A percentile compares a stretch with the other conserved stretches of the same genome.
Evolutionary conservation across 1,140 invertebrate genomes (phyloP).

Genomic region (Callitettix versicolor): DNA sequence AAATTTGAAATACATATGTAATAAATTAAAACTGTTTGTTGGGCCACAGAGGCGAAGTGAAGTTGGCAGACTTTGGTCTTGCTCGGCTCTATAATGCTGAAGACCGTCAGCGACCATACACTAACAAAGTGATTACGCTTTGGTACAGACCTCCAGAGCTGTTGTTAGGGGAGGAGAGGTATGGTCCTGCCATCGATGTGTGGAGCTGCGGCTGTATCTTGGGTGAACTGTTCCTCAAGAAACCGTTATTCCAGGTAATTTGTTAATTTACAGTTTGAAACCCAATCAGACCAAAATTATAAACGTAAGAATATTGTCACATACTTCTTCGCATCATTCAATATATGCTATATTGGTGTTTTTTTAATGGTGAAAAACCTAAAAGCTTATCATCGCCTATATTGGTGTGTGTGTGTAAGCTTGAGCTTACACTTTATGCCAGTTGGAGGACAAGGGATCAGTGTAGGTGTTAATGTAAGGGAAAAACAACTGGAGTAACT

Average conservation of each 20-base stretch:
- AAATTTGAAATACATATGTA: no score
- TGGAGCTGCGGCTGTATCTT: conserved; percentile 99
- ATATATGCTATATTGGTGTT: no score
- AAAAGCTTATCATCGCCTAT: no score
- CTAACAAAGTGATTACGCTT: conserved; percentile 96
- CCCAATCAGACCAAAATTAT: not conserved
- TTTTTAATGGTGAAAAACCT: no score
- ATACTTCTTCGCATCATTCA: no score
- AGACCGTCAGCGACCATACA: conserved; percentile 90
- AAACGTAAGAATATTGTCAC: no score
- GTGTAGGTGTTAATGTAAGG: no score
- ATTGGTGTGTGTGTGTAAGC: no score
- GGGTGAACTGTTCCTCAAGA: conserved; percentile 92
- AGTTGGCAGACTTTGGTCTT: conserved; percentile 96
- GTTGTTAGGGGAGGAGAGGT: conserved; percentile 92
- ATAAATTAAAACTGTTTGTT: no score
- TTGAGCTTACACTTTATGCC: no score
- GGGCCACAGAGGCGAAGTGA: conserved; percentile 86
- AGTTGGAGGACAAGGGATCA: no score
- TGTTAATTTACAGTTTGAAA: conserved; percentile 1
- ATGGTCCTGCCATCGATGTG: conserved; percentile 96
- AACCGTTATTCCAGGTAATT: conserved; percentile 84
- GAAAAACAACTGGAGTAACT: no score
- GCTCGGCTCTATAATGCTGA: conserved; percentile 93
- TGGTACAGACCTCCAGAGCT: conserved; percentile 98